Percentiles rank a stretch among this genome's conserved stretches.
Conservation (phyloP, 92 coral and sea anemone genomes). For the Porites divaricata region DNA sequence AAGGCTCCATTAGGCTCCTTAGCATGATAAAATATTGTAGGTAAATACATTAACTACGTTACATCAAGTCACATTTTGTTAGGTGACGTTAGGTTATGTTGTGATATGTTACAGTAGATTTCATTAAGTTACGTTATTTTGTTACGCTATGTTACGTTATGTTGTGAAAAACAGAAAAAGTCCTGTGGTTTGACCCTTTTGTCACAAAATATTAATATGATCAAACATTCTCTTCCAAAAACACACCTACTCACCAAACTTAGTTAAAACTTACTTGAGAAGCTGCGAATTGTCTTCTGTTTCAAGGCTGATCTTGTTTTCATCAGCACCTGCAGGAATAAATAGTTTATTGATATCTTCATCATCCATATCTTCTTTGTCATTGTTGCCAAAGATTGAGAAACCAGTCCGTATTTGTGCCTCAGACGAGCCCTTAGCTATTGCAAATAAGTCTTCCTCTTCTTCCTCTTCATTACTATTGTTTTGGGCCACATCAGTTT, state of each 20-base stretch:
- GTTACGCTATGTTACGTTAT: too few relatives aligned
- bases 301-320: conserved; percentile 37
- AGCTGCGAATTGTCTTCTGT: conserved; percentile 90
- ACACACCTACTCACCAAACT: background rate
- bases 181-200: too few relatives aligned
- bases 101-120: too few relatives aligned
- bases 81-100: too few relatives aligned
- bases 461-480: conserved; percentile 56
- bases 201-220: too few relatives aligned
- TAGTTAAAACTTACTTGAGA: conserved; percentile 62
- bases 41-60: too few relatives aligned
- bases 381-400: conserved; percentile 77
- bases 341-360: conserved; percentile 77
- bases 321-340: conserved; percentile 86
- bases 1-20: too few relatives aligned
- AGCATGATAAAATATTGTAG: too few relatives aligned
- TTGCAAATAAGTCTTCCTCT: conserved; percentile 57
- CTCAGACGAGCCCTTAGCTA: conserved; percentile 32
- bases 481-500: conserved; percentile 38
- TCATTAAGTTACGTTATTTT: too few relatives aligned
- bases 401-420: conserved; percentile 6
- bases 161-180: too few relatives aligned
- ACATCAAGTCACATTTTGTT: too few relatives aligned
- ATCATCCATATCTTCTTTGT: conserved; percentile 60
- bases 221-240: too few relatives aligned